These are phyloP conservation scores for Eristalis tenax DNA, from an alignment of 2,888 invertebrate species.

Conservation along the genomic window DNA sequence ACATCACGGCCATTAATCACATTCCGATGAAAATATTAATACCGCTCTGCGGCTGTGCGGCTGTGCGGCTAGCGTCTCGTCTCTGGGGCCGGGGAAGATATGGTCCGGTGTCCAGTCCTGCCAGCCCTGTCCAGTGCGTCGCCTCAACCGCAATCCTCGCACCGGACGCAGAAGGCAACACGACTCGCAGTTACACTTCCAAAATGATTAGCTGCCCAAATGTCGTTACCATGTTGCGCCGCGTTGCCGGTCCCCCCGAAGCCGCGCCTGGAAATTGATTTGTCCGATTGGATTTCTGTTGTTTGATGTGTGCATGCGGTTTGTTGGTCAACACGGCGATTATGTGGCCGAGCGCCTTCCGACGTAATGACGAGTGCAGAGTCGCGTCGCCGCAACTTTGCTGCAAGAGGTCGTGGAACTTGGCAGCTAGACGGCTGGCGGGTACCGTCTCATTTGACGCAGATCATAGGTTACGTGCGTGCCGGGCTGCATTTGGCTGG, in stretches of 20 bases:
- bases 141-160: not conserved
- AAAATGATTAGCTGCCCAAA: conserved; percentile 62
- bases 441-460: conserved; percentile 63
- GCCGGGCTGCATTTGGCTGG: conserved; percentile 12
- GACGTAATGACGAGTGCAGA: conserved; percentile 25
- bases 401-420: conserved; percentile 69
- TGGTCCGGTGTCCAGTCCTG: conserved; percentile 17
- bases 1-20: conserved; percentile 75
- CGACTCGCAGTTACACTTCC: conserved; percentile 65
- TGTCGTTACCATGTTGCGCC: conserved; percentile 54
- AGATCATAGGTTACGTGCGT: conserved; percentile 69
- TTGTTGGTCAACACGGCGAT: conserved; percentile 47
- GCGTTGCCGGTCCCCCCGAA: not conserved
- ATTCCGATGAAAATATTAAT: conserved; percentile 75
- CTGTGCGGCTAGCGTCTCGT: too few relatives aligned
- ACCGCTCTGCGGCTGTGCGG: conserved; percentile 27
- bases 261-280: conserved; percentile 65
- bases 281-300: conserved; percentile 69
- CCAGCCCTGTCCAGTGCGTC: not conserved
- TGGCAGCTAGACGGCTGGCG: conserved; percentile 56
- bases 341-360: conserved; percentile 24
- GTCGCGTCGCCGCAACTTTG: conserved; percentile 28
- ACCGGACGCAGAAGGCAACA: conserved; percentile 7
- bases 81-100: conserved; percentile 42
- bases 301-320: conserved; percentile 51